Percentiles rank a stretch among this genome's conserved stretches.
Conservation (phyloP, 1,140 invertebrate genomes). For the Pteromalus puparum region DNA sequence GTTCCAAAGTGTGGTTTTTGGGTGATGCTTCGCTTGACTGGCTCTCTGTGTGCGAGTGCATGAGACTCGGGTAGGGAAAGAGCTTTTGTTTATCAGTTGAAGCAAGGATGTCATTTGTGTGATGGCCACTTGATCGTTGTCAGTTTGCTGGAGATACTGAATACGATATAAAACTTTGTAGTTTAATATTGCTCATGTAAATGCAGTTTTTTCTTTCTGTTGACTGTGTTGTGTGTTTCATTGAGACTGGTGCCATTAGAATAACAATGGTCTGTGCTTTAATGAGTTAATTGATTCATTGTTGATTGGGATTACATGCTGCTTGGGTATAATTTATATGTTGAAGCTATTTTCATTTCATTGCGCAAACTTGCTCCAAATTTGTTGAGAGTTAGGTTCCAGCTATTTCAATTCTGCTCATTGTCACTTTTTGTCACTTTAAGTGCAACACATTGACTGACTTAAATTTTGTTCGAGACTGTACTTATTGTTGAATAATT, state of each 20-base stretch:
- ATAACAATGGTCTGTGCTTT: neutral
- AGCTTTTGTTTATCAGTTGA: constrained; percentile 30
- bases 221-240: neutral
- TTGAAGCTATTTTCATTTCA: neutral
- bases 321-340: neutral
- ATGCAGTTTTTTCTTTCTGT: neutral
- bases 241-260: neutral
- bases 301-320: neutral
- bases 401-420: neutral
- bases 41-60: neutral
- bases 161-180: neutral
- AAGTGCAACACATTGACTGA: neutral
- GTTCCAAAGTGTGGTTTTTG: neutral
- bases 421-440: neutral
- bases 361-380: neutral
- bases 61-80: neutral
- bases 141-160: neutral
- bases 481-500: neutral
- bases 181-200: neutral
- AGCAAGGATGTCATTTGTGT: neutral
- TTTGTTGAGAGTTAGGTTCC: neutral
- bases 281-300: neutral
- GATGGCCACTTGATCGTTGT: neutral
- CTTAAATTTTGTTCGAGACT: neutral
- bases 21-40: neutral